Conservation (phyloP, 2,888 invertebrate species). For the Acronicta psi region DNA sequence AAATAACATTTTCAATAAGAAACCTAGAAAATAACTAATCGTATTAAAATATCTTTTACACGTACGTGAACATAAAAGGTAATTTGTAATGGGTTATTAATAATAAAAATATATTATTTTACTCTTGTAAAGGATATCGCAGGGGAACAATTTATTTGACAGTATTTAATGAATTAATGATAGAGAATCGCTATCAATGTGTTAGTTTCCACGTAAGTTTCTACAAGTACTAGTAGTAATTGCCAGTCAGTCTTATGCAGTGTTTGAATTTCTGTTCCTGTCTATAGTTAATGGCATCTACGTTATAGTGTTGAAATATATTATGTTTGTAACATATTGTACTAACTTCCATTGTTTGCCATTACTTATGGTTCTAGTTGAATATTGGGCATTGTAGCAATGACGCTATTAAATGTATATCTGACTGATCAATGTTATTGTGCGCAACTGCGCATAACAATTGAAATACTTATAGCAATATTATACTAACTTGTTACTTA, state of each 20-base stretch:
- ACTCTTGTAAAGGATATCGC: conserved; percentile 46
- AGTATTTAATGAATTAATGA: conserved; percentile 60
- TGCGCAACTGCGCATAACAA: conserved; percentile 24
- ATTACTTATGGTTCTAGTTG: conserved; percentile 19
- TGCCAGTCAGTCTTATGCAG: conserved; percentile 18
- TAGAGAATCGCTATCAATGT: conserved; percentile 34
- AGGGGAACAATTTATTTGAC: conserved; percentile 62
- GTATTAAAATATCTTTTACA: conserved; percentile 40
- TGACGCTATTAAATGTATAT: conserved; percentile 28
- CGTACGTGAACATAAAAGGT: conserved; percentile 30
- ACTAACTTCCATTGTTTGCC: conserved; percentile 12
- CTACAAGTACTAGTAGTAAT: conserved; percentile 26
- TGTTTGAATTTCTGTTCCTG: conserved; percentile 39
- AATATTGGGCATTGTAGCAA: conserved; percentile 29
- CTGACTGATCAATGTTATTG: conserved; percentile 42
- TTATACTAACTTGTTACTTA: conserved; percentile 33
- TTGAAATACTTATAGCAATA: conserved; percentile 30
- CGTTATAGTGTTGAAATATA: conserved; percentile 36
- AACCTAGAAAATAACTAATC: conserved; percentile 44
- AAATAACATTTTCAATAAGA: conserved; percentile 37
- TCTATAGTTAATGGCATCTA: conserved; percentile 32
- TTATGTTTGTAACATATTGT: conserved; percentile 18
- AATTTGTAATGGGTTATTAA: conserved; percentile 52
- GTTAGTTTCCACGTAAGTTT: conserved; percentile 48
- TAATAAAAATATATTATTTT: conserved; percentile 42